Conservation (phyloP, 2,888 invertebrate genomes). For the Eupithecia subfuscata region DNA sequence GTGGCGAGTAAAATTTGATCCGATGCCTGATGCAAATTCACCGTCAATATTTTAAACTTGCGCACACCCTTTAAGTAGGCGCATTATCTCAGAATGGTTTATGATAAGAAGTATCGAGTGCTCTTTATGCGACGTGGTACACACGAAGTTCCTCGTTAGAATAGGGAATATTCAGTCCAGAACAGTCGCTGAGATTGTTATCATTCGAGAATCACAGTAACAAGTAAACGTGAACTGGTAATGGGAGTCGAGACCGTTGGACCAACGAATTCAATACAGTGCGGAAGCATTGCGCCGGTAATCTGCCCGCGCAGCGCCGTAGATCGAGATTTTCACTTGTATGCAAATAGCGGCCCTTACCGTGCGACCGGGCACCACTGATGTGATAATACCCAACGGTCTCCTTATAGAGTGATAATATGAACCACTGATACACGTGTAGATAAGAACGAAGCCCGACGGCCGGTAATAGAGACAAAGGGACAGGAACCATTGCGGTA, state of each 20-base stretch:
- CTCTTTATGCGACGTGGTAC: conserved; percentile 35
- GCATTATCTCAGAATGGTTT: conserved; percentile 26
- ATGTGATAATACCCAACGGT: conserved; percentile 79
- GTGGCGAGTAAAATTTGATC: background rate
- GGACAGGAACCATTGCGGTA: conserved; percentile 64
- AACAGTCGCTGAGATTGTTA: conserved; percentile 66
- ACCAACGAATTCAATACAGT: conserved; percentile 78
- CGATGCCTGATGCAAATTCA: conserved; percentile 25
- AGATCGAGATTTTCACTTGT: conserved; percentile 81
- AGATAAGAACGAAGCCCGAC: conserved; percentile 72
- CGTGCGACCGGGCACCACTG: conserved; percentile 74
- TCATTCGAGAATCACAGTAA: conserved; percentile 78
- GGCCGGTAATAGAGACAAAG: conserved; percentile 78
- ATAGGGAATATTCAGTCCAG: conserved; percentile 43
- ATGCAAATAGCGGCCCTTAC: conserved; percentile 79
- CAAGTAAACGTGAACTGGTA: conserved; percentile 74
- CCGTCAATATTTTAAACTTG: conserved; percentile 27
- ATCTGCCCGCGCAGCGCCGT: conserved; percentile 69
- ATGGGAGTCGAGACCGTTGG: conserved; percentile 68
- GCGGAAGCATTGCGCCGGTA: conserved; percentile 75
- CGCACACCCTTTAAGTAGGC: conserved; percentile 36
- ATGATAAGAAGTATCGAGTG: conserved; percentile 17
- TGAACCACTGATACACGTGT: conserved; percentile 76
- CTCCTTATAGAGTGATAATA: conserved; percentile 82
- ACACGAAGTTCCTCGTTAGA: conserved; percentile 38